phyloP scores from a whole-genome alignment of 2,888 invertebrate genomes.

The Matsumyia berberina region DNA sequence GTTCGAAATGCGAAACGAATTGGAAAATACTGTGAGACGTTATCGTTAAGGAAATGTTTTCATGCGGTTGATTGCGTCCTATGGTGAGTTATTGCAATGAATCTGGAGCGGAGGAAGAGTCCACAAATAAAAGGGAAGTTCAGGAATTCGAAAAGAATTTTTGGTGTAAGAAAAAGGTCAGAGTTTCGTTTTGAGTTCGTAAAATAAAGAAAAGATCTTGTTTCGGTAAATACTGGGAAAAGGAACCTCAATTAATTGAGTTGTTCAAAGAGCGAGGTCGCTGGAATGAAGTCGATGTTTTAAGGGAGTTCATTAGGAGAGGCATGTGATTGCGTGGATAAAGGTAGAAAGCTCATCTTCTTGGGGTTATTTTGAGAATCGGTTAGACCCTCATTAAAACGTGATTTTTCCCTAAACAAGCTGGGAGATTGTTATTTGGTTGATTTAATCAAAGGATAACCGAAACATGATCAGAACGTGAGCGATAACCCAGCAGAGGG shows the following conservation, averaged over 20 bases:
- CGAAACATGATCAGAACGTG: too few relatives aligned
- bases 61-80: constrained; percentile 5
- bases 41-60: constrained; percentile 13
- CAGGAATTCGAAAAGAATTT: neutral
- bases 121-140: neutral
- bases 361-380: too few relatives aligned
- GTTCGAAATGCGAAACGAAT: constrained; percentile 17
- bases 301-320: neutral
- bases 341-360: too few relatives aligned
- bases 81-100: neutral
- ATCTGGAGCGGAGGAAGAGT: neutral
- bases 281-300: neutral
- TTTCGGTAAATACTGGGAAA: neutral
- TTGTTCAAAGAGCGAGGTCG: neutral
- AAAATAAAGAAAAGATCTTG: neutral
- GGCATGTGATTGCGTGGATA: neutral
- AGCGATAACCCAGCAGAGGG: too few relatives aligned
- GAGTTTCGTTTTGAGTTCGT: constrained; percentile 4
- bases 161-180: neutral
- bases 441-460: too few relatives aligned
- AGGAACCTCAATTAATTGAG: constrained; percentile 3
- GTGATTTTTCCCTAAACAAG: too few relatives aligned
- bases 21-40: constrained; percentile 13
- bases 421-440: too few relatives aligned
- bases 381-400: too few relatives aligned